Evolutionary conservation across 1,140 invertebrate species (phyloP), one percentile per base, ranked within the genome.

Genomic region (Scaptodrosophila lebanonensis): DNA sequence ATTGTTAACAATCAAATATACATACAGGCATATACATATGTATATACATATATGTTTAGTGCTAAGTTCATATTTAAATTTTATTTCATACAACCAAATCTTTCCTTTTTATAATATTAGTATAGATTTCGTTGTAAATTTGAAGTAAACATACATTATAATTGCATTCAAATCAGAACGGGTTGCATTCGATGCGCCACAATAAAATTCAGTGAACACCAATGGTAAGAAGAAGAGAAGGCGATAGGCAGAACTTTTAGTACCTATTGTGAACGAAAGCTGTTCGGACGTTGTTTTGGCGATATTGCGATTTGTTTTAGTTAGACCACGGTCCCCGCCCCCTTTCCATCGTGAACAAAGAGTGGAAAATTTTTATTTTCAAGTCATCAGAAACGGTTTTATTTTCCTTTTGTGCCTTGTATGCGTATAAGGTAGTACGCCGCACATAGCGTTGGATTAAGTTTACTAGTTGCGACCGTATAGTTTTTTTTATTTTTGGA

Each of bases 311-410:
- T 65, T 79, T 56, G 70, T 73, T 77, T 79, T 32, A 57, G 43
- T 58, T 77, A 58, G 44, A 52, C 48, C 44, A 49, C 53, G 38
- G 32, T 13, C 35, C 16, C 22, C 60, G 30, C 56, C 56, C 48
- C 50, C 16, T 43, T 30, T 42, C 30, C 50, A 27, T 40, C 36
- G 54, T 48, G 76, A 67, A 79, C 67, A 77, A 79, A 79, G 73
- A 77, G 75, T 73, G 73, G 73, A 79, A 77, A 79, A 82, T 79
- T 79, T 82, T 53, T 49, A 45, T 43, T 52, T 52, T 47, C 22
- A 57, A 52, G 18, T 36, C 52, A 42, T 53, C 38, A 27, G 13
- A 65, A 42, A 51, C 7, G 2, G 5, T 11, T 43, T 16, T 35
- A 17, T 56, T 63, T 42, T 43, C 27, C n/a, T 8, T 12, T 35